Percentiles rank a stretch among this genome's conserved stretches.
Conservation (phyloP, 2,888 invertebrate species). For the Drosophila borborema region DNA sequence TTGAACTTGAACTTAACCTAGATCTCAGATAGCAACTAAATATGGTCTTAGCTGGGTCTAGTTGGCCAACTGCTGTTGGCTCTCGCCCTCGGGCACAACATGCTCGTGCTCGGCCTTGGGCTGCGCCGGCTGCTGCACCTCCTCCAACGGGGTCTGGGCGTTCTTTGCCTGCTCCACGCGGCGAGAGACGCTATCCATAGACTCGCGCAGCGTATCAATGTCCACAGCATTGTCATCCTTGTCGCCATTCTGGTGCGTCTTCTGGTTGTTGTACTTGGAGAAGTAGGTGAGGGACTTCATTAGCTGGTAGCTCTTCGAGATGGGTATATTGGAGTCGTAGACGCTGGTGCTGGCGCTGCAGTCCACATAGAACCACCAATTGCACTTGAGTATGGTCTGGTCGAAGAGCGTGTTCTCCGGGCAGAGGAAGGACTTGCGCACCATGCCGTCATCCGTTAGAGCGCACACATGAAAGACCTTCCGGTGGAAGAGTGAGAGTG, state of each 20-base stretch:
- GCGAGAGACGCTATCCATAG: slow-evolving; percentile 74
- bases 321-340: slow-evolving; percentile 95
- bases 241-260: slow-evolving; percentile 62
- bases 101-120: slow-evolving; percentile 67
- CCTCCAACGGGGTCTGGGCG: slow-evolving; percentile 33
- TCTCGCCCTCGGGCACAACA: slow-evolving; percentile 60
- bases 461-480: slow-evolving; percentile 97
- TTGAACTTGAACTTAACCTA: slow-evolving; percentile 71
- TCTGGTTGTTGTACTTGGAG: slow-evolving; percentile 90
- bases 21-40: slow-evolving; percentile 72
- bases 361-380: slow-evolving; percentile 98
- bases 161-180: slow-evolving; percentile 62
- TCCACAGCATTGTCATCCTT: slow-evolving; percentile 75
- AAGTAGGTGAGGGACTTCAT: slow-evolving; percentile 96
- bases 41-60: slow-evolving; percentile 42
- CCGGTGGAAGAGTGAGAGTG: background rate
- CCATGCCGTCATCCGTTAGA: slow-evolving; percentile 93
- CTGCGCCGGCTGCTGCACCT: slow-evolving; percentile 11
- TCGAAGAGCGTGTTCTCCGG: slow-evolving; percentile 96
- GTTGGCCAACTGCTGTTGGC: slow-evolving; percentile 67
- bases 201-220: slow-evolving; percentile 76
- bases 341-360: slow-evolving; percentile 92
- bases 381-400: slow-evolving; percentile 95
- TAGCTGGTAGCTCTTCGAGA: slow-evolving; percentile 95
- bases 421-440: slow-evolving; percentile 96